Evolutionary conservation across 1,140 invertebrate genomes (phyloP), one percentile per base, ranked within the genome.

Genomic region (Helicoverpa zea): DNA sequence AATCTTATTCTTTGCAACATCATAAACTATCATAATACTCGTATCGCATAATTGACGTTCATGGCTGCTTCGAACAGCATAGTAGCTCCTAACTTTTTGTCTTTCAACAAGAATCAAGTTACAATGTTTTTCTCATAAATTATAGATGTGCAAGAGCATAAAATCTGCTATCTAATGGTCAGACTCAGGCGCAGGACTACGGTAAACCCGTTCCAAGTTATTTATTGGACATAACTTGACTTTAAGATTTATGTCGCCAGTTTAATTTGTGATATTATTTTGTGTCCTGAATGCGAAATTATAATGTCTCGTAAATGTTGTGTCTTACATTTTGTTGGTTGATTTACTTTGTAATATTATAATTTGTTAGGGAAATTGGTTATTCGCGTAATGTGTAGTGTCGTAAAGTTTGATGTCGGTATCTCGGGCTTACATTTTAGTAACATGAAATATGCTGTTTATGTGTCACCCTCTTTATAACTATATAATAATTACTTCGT

Each of bases 71-170:
- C 11, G 64, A 70, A 79, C 54, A 79, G 30, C 30, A 72, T 61
- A 16, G 66, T 54, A 72, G 66, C 77, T 79, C 16, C 13, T 79
- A 72, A 47, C 49, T 70, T 58, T 79, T 72, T 64, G 75, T 63
- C 75, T 30, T 52, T 77, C 75, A 66, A 52, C 59, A 54, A 49
- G 61, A 77, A 77, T 77, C 61, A 49, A 77, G 75, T 77, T 77
- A 77, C 75, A 77, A 66, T 77, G 75, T 77, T 77, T 77, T 77
- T 66, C 75, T 77, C 51, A 77, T 64, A 54, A 77, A 77, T 77
- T 75, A 61, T 75, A 75, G 73, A 75, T 75, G 58, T 61, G 58
- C 54, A 51, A 23, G 58, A 30, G 73, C 58, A 75, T 75, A 75
- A 75, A 75, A 75, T 75, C 58, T 30, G 35, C 43, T 75, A 75